Evolutionary conservation across 2,888 invertebrate genomes (phyloP), one percentile per base, ranked within the genome.

Genomic region (Drosophila colorata): DNA sequence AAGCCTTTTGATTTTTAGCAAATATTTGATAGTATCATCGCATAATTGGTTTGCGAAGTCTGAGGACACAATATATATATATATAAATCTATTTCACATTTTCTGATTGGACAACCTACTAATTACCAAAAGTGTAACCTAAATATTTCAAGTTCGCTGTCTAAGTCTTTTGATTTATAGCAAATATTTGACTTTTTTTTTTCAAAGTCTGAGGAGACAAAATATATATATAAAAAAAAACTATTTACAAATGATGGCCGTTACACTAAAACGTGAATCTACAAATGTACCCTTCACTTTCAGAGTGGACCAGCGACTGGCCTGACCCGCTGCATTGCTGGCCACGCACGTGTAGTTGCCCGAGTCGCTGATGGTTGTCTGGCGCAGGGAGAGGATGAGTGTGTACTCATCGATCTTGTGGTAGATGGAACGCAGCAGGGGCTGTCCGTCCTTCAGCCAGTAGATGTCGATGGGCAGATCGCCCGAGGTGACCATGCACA

Each of bases 401-500:
- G 93, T 93, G 55, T 92, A 92, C 71, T 93, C 93, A 86, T 93
- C 93, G 58, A 93, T 91, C 80, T 92, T 92, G 75, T 93, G 92
- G 74, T 91, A 90, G 44, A 91, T 90, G 55, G 91, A 91, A 63
- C 91, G 88, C 33, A 90, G 69, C 66, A 92, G 69, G 2, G 91
- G 90, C 65, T 91, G 85, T 57, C 92, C 93, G 83, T 94, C 93
- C 88, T 94, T 94, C 38, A 93, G 90, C 94, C 94, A 97, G 71
- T 94, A 93, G 66, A 97, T 95, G 79, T 94, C 94, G 76, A 97
- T 94, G 51, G 97, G 97, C 81, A 96, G 93, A 93, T 97, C 97
- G 70, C 97, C 96, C 85, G 95, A 95, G 74, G 95, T 94, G 78
- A 95, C 94, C 80, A 95, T 95, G 92, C 96, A 96, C 90, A 93